Conservation (phyloP, 35 echinoderm and acorn worm genomes). For the Apostichopus japonicus region DNA sequence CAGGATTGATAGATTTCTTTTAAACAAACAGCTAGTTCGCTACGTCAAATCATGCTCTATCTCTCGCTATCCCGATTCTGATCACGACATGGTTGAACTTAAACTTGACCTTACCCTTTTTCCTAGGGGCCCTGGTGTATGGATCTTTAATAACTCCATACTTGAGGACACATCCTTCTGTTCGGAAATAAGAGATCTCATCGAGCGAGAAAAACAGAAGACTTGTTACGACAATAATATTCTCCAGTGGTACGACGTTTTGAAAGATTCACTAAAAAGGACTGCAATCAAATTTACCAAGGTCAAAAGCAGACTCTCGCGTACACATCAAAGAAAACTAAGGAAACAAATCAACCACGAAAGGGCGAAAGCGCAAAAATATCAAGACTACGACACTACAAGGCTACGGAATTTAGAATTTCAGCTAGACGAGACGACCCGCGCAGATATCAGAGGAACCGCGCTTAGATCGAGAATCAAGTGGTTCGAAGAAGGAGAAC, state of each 20-base stretch:
- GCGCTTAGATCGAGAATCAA: conserved; percentile 23
- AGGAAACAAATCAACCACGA: conserved; percentile 28
- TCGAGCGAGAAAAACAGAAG: background rate
- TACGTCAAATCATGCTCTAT: background rate
- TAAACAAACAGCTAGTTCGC: background rate
- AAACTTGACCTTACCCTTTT: background rate
- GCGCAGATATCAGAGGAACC: background rate
- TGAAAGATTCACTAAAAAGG: background rate
- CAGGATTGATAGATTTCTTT: conserved; percentile 1
- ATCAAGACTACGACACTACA: conserved; percentile 11
- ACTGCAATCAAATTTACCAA: background rate
- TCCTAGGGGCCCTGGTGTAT: background rate
- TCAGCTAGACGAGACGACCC: background rate
- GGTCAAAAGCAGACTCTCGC: background rate
- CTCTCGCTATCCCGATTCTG: background rate
- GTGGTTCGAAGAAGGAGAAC: conserved; percentile 57
- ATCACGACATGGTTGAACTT: conserved; percentile 1
- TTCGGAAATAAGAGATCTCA: background rate
- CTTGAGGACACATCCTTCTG: background rate
- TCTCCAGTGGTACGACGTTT: background rate
- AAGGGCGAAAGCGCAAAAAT: conserved; percentile 34
- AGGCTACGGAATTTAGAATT: conserved; percentile 14
- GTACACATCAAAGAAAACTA: background rate
- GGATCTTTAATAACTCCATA: conserved; percentile 15
- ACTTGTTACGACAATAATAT: background rate